Conservation (phyloP, 92 coral and sea anemone species). For the Palythoa grandis region DNA sequence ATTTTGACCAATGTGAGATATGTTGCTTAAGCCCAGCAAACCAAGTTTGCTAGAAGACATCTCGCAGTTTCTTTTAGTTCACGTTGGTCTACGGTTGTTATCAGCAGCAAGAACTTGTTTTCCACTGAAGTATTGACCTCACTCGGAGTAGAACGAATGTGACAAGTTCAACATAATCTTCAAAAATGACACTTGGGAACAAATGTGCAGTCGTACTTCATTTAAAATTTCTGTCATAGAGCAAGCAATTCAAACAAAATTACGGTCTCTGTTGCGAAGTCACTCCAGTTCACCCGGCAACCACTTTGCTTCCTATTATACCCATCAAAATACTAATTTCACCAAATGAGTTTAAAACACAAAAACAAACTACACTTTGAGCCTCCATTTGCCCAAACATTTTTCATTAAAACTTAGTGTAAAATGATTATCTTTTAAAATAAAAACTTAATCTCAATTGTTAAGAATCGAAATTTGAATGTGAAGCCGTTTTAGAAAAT, state of each 20-base stretch:
- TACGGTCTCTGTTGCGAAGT: background rate
- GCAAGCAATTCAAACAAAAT: background rate
- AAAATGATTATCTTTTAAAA: no score
- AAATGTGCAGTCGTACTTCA: background rate
- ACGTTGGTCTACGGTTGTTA: background rate
- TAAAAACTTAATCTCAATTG: no score
- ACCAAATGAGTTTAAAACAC: no score
- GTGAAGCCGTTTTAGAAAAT: no score
- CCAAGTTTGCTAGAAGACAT: background rate
- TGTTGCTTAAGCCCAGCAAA: background rate
- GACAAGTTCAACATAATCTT: background rate
- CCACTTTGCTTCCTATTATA: no score
- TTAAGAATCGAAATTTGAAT: no score
- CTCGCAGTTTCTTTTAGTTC: background rate
- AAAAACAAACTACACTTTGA: no score
- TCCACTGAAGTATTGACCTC: background rate
- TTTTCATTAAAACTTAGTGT: no score
- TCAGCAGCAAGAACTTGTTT: background rate
- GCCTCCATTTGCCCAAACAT: no score
- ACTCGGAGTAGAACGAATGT: background rate
- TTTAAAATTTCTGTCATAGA: background rate
- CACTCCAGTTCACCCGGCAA: no score
- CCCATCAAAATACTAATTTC: no score
- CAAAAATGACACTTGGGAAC: background rate
- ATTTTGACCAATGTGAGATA: background rate